phyloP scores from a whole-genome alignment of 2,113 vertebrate species.

The Clarias magur region DNA sequence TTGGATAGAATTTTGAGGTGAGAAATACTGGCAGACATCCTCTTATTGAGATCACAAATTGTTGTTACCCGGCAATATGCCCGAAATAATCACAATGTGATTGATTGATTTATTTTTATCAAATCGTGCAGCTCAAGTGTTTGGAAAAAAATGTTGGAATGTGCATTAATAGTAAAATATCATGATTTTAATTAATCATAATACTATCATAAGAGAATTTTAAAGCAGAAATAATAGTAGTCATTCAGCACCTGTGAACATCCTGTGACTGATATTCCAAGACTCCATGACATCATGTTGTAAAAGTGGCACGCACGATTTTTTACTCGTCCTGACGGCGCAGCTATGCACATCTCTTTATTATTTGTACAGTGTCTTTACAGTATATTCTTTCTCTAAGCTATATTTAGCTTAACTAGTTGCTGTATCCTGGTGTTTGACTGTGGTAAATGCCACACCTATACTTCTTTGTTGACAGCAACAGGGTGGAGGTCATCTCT shows the following conservation, averaged over 20 bases:
- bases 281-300: neutral
- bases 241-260: neutral
- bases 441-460: slow-evolving; percentile 70
- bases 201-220: neutral
- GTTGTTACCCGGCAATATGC: too few species aligned
- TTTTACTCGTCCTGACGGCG: neutral
- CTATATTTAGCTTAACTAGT: slow-evolving; percentile 73
- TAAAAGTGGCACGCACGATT: neutral
- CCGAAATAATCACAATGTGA: too few species aligned
- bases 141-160: neutral
- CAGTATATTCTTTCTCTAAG: slow-evolving; percentile 57
- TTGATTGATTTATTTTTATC: too few species aligned
- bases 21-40: too few species aligned
- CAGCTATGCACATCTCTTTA: slow-evolving; percentile 1
- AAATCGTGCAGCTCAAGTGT: neutral
- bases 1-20: too few species aligned
- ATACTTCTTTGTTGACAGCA: slow-evolving; percentile 69
- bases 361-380: slow-evolving; percentile 47
- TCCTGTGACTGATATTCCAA: neutral
- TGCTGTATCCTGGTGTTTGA: slow-evolving; percentile 67
- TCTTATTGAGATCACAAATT: too few species aligned
- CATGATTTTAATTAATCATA: neutral
- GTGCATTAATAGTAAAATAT: neutral
- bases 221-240: neutral
- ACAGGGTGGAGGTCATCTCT: slow-evolving; percentile 62